Percentiles rank a stretch among this genome's conserved stretches.
These are phyloP conservation scores for Bujurquina vittata DNA, from an alignment of 2,113 vertebrate species.

Conservation along the genomic window DNA sequence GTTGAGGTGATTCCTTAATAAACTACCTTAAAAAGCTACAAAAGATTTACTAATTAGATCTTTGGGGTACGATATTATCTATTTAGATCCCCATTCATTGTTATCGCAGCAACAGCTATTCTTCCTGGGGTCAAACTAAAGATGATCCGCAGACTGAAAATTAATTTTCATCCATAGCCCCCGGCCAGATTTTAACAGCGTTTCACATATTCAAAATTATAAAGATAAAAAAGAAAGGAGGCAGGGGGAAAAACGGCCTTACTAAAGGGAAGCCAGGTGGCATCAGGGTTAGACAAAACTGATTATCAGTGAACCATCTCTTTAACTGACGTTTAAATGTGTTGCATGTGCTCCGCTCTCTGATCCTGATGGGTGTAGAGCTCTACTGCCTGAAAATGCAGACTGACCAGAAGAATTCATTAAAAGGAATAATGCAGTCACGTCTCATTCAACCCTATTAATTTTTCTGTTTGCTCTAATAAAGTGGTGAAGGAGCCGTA, in stretches of 20 bases:
- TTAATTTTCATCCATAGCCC: neutral
- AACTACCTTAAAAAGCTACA: neutral
- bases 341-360: neutral
- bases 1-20: neutral
- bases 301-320: neutral
- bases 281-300: neutral
- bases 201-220: neutral
- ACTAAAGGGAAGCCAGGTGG: too few relatives aligned
- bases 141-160: neutral
- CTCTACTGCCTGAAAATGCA: neutral
- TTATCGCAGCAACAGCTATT: neutral
- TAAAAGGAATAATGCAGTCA: too few relatives aligned
- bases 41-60: neutral
- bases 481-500: neutral
- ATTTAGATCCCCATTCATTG: neutral
- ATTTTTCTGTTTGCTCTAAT: neutral
- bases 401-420: neutral
- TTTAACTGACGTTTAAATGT: neutral
- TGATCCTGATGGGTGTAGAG: neutral
- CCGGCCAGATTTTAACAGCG: neutral
- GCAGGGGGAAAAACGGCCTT: neutral
- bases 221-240: neutral
- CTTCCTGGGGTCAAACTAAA: neutral
- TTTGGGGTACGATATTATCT: neutral
- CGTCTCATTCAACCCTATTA: too few relatives aligned